These are phyloP conservation scores for Chydorus sphaericus DNA, from an alignment of 2,888 invertebrate genomes.

Conservation along the genomic window DNA sequence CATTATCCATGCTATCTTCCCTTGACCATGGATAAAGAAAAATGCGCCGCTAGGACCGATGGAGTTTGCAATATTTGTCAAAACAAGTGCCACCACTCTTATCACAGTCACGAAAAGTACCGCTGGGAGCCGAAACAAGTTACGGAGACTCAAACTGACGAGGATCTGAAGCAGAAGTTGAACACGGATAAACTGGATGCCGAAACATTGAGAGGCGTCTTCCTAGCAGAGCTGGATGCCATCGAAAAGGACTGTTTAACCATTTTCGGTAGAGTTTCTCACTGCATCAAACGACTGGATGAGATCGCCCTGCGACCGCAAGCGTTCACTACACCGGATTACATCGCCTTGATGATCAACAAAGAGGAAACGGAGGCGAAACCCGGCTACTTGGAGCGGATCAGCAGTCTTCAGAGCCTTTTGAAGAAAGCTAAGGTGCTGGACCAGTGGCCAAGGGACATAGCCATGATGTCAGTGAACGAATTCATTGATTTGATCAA, in stretches of 20 bases:
- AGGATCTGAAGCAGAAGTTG: too few relatives aligned
- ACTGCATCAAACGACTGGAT: constrained; percentile 16
- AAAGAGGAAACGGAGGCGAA: constrained; percentile 18
- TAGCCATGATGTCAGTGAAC: too few relatives aligned
- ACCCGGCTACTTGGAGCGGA: too few relatives aligned
- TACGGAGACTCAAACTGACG: too few relatives aligned
- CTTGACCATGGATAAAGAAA: constrained; percentile 18
- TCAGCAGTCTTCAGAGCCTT: too few relatives aligned
- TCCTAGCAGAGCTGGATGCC: constrained; percentile 16
- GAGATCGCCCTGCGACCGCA: constrained; percentile 21
- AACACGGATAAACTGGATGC: constrained; percentile 10
- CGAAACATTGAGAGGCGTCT: constrained; percentile 10
- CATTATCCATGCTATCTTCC: constrained; percentile 20
- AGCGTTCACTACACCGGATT: constrained; percentile 20
- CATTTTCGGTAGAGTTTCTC: constrained; percentile 4
- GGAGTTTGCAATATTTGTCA: too few relatives aligned
- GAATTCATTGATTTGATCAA: too few relatives aligned
- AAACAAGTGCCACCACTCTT: too few relatives aligned
- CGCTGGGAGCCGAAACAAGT: too few relatives aligned
- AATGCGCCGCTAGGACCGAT: constrained; percentile 19
- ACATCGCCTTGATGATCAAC: constrained; percentile 21
- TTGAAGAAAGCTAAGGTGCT: too few relatives aligned
- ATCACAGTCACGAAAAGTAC: too few relatives aligned
- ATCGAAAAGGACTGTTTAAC: constrained; percentile 16
- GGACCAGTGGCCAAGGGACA: too few relatives aligned